Conservation (phyloP, 1,140 invertebrate genomes). For the Listronotus bonariensis region DNA sequence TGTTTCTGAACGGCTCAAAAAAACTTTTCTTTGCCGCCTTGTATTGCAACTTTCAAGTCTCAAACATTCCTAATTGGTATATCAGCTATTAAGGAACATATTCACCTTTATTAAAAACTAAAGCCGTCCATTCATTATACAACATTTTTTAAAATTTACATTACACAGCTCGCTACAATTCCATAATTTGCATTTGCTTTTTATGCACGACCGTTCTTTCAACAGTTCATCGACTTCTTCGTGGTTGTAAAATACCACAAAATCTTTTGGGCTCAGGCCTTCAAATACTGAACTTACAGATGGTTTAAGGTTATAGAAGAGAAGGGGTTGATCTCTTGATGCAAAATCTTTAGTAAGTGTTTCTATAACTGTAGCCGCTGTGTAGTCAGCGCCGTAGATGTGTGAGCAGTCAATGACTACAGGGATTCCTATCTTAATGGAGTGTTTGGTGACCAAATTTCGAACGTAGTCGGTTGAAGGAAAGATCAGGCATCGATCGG, state of each 20-base stretch:
- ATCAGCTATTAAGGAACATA: not conserved
- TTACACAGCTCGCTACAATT: not conserved
- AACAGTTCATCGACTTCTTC: slow-evolving; percentile 67
- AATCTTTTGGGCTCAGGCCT: slow-evolving; percentile 71
- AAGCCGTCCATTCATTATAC: not conserved
- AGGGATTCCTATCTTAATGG: slow-evolving; percentile 67
- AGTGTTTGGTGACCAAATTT: slow-evolving; percentile 80
- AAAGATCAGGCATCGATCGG: slow-evolving; percentile 84
- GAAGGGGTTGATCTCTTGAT: slow-evolving; percentile 69
- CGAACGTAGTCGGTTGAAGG: slow-evolving; percentile 87
- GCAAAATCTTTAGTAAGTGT: slow-evolving; percentile 73
- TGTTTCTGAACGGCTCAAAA: too few species aligned
- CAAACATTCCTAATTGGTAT: too few species aligned
- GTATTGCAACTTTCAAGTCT: too few species aligned
- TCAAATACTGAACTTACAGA: slow-evolving; percentile 78
- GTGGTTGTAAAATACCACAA: slow-evolving; percentile 75
- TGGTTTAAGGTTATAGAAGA: slow-evolving; percentile 81
- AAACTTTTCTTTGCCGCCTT: too few species aligned
- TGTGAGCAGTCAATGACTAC: slow-evolving; percentile 83
- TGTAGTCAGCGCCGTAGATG: slow-evolving; percentile 81
- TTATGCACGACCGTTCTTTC: slow-evolving; percentile 37
- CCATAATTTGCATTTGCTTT: slow-evolving; percentile 38
- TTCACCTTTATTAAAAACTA: not conserved
- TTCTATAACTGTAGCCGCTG: slow-evolving; percentile 75
- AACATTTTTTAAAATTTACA: not conserved